Evolutionary conservation across 2,113 vertebrate species (phyloP).

Genomic region (Glareola pratincola): DNA sequence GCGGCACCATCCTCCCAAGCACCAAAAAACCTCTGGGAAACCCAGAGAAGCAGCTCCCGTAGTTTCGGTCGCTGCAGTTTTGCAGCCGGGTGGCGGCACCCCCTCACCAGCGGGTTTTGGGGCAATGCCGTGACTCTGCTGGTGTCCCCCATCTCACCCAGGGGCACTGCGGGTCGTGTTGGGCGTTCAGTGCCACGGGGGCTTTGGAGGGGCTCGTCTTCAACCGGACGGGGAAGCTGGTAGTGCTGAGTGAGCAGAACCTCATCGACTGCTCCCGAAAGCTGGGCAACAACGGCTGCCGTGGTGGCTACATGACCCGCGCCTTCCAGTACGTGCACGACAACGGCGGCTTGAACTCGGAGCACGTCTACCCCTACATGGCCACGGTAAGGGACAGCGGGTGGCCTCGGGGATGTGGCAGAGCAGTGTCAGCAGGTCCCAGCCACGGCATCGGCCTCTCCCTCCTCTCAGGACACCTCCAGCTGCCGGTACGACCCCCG

Average conservation of each 20-base stretch:
- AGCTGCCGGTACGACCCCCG: background rate
- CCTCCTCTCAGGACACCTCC: background rate
- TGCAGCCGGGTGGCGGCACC: background rate
- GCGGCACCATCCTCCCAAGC: background rate
- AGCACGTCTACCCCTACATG: conserved; percentile 31
- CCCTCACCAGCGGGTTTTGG: accelerated
- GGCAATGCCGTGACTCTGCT: accelerated
- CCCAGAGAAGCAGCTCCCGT: background rate
- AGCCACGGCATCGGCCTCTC: accelerated
- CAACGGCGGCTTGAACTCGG: conserved; percentile 28
- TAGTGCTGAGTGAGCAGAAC: conserved; percentile 59
- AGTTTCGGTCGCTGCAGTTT: background rate
- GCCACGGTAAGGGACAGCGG: background rate
- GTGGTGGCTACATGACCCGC: background rate
- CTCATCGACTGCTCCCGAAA: conserved; percentile 50
- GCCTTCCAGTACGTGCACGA: conserved; percentile 39
- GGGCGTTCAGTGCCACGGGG: conserved; percentile 56
- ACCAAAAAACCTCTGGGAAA: background rate
- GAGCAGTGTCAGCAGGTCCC: accelerated
- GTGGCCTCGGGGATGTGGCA: accelerated
- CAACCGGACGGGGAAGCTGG: background rate
- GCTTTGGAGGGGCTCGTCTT: conserved; percentile 55
- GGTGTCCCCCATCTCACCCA: background rate
- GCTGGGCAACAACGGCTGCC: conserved; percentile 21
- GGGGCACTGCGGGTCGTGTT: conserved; percentile 45